phyloP scores from a whole-genome alignment of 2,797 vertebrate species.

The Sebastolobus altivelis region DNA sequence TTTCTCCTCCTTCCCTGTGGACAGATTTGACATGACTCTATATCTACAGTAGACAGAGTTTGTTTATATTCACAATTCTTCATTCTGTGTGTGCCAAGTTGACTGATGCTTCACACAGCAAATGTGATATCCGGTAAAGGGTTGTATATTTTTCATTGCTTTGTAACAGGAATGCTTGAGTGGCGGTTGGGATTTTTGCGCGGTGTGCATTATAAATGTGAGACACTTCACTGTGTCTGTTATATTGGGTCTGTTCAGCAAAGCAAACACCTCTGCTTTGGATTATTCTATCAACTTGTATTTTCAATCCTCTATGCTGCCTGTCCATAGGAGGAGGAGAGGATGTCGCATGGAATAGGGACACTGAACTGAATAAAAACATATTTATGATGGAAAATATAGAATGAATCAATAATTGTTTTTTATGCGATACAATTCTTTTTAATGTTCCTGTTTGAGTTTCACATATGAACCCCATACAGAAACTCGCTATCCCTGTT shows the following conservation, averaged over 20 bases:
- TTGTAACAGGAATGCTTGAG: slow-evolving; percentile 6
- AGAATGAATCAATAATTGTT: neutral
- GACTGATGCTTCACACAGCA: slow-evolving; percentile 28
- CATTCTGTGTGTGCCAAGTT: neutral
- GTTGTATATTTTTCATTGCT: slow-evolving; percentile 16
- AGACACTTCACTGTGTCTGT: neutral
- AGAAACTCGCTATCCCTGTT: neutral
- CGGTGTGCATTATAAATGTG: slow-evolving; percentile 13
- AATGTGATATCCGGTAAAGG: slow-evolving; percentile 8
- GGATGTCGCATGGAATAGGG: neutral
- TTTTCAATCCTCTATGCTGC: neutral
- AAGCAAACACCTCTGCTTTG: slow-evolving; percentile 1
- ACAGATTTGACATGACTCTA: slow-evolving; percentile 23
- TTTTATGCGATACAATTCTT: neutral
- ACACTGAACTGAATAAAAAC: neutral
- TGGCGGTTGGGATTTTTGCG: slow-evolving; percentile 14
- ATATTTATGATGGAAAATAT: neutral
- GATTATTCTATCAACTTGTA: neutral
- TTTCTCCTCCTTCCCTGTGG: neutral
- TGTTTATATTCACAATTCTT: slow-evolving; percentile 42
- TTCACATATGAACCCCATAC: neutral
- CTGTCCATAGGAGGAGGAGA: neutral
- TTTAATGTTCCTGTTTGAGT: neutral
- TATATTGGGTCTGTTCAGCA: neutral
- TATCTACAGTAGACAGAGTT: slow-evolving; percentile 36